These are phyloP conservation scores for Meghimatium bilineatum DNA, from an alignment of 2,888 invertebrate genomes.

Conservation along the genomic window DNA sequence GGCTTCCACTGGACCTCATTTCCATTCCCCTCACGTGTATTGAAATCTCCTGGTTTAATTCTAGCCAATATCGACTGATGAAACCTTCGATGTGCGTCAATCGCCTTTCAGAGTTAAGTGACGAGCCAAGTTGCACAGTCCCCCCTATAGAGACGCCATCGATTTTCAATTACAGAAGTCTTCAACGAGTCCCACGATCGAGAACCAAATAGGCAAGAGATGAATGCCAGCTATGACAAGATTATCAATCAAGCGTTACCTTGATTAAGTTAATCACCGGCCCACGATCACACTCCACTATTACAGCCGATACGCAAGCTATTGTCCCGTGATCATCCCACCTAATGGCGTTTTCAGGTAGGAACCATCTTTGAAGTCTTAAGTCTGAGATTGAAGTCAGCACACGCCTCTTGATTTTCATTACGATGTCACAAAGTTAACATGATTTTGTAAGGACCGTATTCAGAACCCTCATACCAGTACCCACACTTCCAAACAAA, in stretches of 20 bases:
- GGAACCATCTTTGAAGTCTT: slow-evolving; percentile 43
- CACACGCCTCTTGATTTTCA: slow-evolving; percentile 32
- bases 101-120: slow-evolving; percentile 39
- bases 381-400: slow-evolving; percentile 20
- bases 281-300: slow-evolving; percentile 35
- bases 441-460: slow-evolving; percentile 6
- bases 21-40: slow-evolving; percentile 19
- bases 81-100: slow-evolving; percentile 32
- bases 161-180: slow-evolving; percentile 41
- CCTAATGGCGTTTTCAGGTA: slow-evolving; percentile 45
- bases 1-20: slow-evolving; percentile 3
- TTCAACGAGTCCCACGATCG: slow-evolving; percentile 26
- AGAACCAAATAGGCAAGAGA: slow-evolving; percentile 24
- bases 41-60: slow-evolving; percentile 29
- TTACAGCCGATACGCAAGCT: slow-evolving; percentile 16
- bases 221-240: slow-evolving; percentile 41
- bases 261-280: slow-evolving; percentile 44
- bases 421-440: neutral
- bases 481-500: too few relatives aligned
- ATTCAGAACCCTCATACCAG: neutral
- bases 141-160: slow-evolving; percentile 8
- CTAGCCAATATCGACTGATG: slow-evolving; percentile 40
- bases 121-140: slow-evolving; percentile 24
- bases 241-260: slow-evolving; percentile 46
- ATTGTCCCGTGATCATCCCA: slow-evolving; percentile 35